A percentile compares a stretch with the other conserved stretches of the same genome.
Conservation (phyloP, 1,140 invertebrate species). For the Hyposmocoma kahamanoa region DNA sequence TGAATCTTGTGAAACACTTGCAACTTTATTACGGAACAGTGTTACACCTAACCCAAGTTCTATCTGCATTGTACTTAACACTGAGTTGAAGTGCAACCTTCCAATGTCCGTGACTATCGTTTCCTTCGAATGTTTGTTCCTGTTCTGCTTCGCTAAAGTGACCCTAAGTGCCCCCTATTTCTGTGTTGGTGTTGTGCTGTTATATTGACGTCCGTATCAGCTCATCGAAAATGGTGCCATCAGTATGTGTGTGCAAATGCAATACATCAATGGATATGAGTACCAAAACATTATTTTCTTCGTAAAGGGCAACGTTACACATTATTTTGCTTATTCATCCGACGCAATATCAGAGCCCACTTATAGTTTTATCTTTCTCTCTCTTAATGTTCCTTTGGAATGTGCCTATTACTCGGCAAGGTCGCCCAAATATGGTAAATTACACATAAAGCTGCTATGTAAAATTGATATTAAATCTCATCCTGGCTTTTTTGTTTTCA, state of each 20-base stretch:
- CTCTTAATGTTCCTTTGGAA: constrained; percentile 22
- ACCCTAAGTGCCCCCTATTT: no score
- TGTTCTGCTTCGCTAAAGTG: constrained; percentile 54
- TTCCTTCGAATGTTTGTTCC: constrained; percentile 32
- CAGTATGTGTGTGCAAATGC: constrained; percentile 9
- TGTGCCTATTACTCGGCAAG: no score
- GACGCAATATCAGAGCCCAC: no score
- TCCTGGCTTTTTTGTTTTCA: constrained; percentile 40
- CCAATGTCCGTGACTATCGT: constrained; percentile 19
- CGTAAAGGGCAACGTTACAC: constrained; percentile 19
- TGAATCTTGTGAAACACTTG: constrained; percentile 29
- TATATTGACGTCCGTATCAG: constrained; percentile 36
- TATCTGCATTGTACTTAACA: no score
- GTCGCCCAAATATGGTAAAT: constrained; percentile 30
- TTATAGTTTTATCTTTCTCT: constrained; percentile 24
- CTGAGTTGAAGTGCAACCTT: constrained; percentile 38
- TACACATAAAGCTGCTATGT: constrained; percentile 50
- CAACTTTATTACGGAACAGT: no score
- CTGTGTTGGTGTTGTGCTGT: constrained; percentile 35
- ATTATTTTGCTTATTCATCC: constrained; percentile 46
- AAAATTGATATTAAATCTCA: constrained; percentile 52
- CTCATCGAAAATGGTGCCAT: constrained; percentile 60
- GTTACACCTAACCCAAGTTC: no score
- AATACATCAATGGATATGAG: not conserved
- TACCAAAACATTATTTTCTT: constrained; percentile 11